Conservation (phyloP, 23 tunicate species). For the Phallusia fumigata region DNA sequence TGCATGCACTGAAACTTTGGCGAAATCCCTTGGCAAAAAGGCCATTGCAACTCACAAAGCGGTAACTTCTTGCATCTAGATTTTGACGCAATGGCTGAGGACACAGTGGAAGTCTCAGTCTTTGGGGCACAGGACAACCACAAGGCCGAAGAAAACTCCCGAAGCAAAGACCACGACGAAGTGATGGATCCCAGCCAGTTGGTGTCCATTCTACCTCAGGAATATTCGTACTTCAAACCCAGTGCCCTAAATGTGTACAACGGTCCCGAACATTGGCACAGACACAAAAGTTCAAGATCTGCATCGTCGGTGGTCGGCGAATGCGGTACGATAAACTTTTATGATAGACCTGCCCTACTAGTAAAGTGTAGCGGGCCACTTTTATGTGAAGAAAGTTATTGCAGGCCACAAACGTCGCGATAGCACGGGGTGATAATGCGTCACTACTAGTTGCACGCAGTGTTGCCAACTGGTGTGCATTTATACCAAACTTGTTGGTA, state of each 20-base stretch:
- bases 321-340: not conserved
- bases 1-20: too few relatives aligned
- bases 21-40: too few relatives aligned
- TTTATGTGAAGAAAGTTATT: too few relatives aligned
- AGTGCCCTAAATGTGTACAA: slow-evolving; percentile 53
- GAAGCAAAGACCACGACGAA: not conserved
- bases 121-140: not conserved
- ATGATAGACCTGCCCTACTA: too few relatives aligned
- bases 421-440: too few relatives aligned
- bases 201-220: slow-evolving; percentile 40
- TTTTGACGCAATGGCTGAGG: not conserved
- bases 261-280: slow-evolving; percentile 70
- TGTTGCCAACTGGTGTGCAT: too few relatives aligned
- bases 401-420: too few relatives aligned
- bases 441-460: too few relatives aligned
- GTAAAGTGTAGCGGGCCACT: too few relatives aligned
- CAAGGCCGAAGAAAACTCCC: not conserved
- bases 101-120: not conserved
- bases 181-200: not conserved
- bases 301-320: not conserved
- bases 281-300: slow-evolving; percentile 12
- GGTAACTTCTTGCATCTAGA: not conserved
- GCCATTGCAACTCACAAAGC: too few relatives aligned
- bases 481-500: too few relatives aligned
- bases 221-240: slow-evolving; percentile 78